Base-by-base conservation (phyloP, 2,113 vertebrate species). In the Saguinus imperator region DNA sequence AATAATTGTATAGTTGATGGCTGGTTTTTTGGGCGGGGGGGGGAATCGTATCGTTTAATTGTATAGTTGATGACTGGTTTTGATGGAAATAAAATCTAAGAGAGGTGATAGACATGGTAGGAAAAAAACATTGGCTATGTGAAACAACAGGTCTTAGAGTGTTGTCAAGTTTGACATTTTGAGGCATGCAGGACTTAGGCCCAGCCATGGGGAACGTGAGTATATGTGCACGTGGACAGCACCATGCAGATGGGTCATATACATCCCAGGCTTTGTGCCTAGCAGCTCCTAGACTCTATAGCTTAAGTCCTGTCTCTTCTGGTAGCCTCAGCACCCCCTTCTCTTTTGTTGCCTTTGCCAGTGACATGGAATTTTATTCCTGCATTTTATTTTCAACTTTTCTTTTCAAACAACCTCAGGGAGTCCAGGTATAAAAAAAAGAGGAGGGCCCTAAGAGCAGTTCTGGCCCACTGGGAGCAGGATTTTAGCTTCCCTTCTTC, bases 361-460 rank as follows among this genome's bases (percentile, higher is more conserved):
- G 82, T 12, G 14, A 0, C 5, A 29, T 87, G 86, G 96, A 97
- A 98, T 73, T 94, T 84, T 96, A 84, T 95, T 93, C 95, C 75
- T 68, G 27, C 25, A 70, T 96, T 97, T 97, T 90, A 87, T 94
- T 96, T 97, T 96, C 75, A n/a, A 76, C 86, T 2, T 66, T 77
- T 96, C 93, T 83, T 98, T 98, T 96, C 95, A 88, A 85, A 52
- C 72, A 52, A 77, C 13, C 32, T 75, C 18, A 0, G 48, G 37
- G 40, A 52, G 89, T 97, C 87, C 96, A 98, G 98, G 97, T 98
- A 93, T 97, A 43, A 95, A 95, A 0, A 61, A 6, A 57, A 89
- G 61, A 23, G 75, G 52, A 70, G 57, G 75, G 52, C 14, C 73
- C 50, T 75, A 17, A 13, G 8, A 0, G 0, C 29, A 23, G 0